Percentiles rank a stretch among this genome's conserved stretches.
Evolutionary conservation across 1,140 invertebrate species (phyloP).

Genomic region (Drosophila mayri): DNA sequence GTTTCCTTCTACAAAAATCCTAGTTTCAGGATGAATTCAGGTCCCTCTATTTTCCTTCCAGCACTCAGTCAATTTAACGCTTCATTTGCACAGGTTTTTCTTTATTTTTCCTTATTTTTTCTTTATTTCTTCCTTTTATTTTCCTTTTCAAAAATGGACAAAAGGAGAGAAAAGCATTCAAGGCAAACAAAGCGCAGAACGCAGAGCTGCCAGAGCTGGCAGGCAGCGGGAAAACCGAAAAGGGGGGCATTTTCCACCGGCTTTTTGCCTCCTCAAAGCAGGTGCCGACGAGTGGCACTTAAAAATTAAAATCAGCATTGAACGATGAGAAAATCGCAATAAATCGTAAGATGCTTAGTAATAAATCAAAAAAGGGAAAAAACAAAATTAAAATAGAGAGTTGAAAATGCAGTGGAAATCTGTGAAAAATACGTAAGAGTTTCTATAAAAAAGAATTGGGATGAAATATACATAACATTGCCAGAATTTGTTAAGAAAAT

Average conservation of each 20-base stretch:
- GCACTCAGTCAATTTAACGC: constrained; percentile 71
- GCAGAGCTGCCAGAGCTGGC: neutral
- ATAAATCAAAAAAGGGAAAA: constrained; percentile 15
- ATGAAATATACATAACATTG: neutral
- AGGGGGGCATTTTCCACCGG: constrained; percentile 8
- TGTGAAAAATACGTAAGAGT: neutral
- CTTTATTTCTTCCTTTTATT: constrained; percentile 22
- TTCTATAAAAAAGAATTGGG: neutral
- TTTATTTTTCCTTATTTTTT: constrained; percentile 15
- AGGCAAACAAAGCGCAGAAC: constrained; percentile 28
- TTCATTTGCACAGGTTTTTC: constrained; percentile 68
- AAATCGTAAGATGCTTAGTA: constrained; percentile 26
- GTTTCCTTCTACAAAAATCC: neutral
- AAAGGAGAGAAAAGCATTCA: constrained; percentile 39
- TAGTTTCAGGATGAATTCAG: constrained; percentile 22
- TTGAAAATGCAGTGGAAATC: neutral
- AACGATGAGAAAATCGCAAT: constrained; percentile 26
- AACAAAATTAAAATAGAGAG: neutral
- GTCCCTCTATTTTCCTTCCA: constrained; percentile 17
- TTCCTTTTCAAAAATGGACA: constrained; percentile 38
- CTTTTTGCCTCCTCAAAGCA: constrained; percentile 1
- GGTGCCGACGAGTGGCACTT: constrained; percentile 45
- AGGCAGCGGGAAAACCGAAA: constrained; percentile 8
- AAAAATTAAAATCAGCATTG: constrained; percentile 45
- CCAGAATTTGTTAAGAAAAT: neutral